Percentiles rank a stretch among this genome's conserved stretches.
These are phyloP conservation scores for Holcopasites calliopsidis DNA, from an alignment of 1,140 invertebrate genomes.

Conservation along the genomic window DNA sequence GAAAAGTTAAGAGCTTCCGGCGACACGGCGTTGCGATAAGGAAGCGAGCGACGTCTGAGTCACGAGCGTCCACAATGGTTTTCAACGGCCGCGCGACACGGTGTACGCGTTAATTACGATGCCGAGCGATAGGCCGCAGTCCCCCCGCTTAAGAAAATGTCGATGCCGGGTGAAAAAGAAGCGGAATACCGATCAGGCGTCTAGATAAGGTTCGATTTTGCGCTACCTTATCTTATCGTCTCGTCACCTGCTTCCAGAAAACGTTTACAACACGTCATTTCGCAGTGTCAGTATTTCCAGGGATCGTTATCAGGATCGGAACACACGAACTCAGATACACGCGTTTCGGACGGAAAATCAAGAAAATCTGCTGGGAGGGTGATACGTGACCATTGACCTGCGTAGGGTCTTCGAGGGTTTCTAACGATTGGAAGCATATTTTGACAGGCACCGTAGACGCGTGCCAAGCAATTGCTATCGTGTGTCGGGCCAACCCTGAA, in stretches of 20 bases:
- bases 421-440: slow-evolving; percentile 33
- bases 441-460: slow-evolving; percentile 56
- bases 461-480: slow-evolving; percentile 45
- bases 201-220: slow-evolving; percentile 59
- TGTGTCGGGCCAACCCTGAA: background rate
- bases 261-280: background rate
- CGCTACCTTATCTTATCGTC: slow-evolving; percentile 50
- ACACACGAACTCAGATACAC: background rate
- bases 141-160: background rate
- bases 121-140: slow-evolving; percentile 30
- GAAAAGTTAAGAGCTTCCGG: slow-evolving; percentile 35
- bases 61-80: slow-evolving; percentile 29
- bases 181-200: slow-evolving; percentile 26
- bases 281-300: background rate
- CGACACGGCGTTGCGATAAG: slow-evolving; percentile 16
- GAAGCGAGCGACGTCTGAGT: slow-evolving; percentile 31
- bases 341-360: too few species aligned
- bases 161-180: slow-evolving; percentile 21
- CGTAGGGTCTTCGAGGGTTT: background rate
- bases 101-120: slow-evolving; percentile 62
- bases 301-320: background rate
- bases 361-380: slow-evolving; percentile 32
- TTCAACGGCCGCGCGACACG: slow-evolving; percentile 54
- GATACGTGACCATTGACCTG: too few species aligned
- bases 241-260: background rate